Conservation (phyloP, 30 jellyfish, hydroid and myxozoan species). For the Hydractinia symbiolongicarpus region DNA sequence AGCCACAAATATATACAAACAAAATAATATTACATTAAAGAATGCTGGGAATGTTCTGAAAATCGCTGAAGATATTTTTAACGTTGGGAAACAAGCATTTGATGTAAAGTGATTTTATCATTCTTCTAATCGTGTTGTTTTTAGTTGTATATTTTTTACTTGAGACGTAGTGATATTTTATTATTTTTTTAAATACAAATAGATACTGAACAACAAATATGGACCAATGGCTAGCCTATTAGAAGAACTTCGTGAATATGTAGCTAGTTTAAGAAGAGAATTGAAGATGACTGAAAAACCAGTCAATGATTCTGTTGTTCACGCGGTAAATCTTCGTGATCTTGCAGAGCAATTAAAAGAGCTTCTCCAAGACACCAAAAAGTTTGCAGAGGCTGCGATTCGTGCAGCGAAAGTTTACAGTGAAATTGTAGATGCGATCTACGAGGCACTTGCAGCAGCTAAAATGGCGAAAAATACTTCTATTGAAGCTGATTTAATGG, state of each 20-base stretch:
- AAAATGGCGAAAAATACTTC: constrained; percentile 66
- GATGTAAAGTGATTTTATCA: constrained; percentile 12
- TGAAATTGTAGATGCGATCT: constrained; percentile 69
- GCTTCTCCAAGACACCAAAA: constrained; percentile 70
- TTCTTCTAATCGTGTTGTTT: no score
- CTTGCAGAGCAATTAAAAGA: constrained; percentile 63
- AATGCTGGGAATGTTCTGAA: constrained; percentile 23
- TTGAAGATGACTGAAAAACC: constrained; percentile 13
- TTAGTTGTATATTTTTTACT: no score
- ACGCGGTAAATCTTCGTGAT: constrained; percentile 54
- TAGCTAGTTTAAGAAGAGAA: not conserved
- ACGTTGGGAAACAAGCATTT: constrained; percentile 39
- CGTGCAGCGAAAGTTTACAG: constrained; percentile 91
- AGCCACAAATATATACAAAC: constrained; percentile 19
- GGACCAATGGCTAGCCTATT: constrained; percentile 36
- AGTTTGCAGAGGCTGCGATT: constrained; percentile 87
- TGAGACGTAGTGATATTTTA: no score
- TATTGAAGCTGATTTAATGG: constrained; percentile 41
- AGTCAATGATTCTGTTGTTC: constrained; percentile 43
- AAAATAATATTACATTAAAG: constrained; percentile 21
- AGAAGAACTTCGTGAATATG: constrained; percentile 29
- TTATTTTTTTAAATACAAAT: not conserved
- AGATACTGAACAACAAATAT: constrained; percentile 28
- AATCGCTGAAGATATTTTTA: constrained; percentile 45
- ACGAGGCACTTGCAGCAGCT: constrained; percentile 84